Percentiles rank a stretch among this genome's conserved stretches.
phyloP scores from a whole-genome alignment of 2,797 vertebrate genomes.

The Tapera naevia region DNA sequence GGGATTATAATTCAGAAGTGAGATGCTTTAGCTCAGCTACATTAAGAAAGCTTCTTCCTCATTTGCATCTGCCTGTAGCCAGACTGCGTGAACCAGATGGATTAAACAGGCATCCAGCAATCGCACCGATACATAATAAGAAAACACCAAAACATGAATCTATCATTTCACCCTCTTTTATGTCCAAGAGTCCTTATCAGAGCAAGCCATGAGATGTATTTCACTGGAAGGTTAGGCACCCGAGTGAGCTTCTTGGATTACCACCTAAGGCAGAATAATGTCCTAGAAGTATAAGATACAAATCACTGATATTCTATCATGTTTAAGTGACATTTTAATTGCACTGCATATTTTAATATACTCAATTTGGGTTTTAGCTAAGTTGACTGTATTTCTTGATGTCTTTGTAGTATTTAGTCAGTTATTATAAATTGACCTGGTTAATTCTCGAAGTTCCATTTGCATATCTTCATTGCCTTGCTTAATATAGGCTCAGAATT shows the following conservation, averaged over 20 bases:
- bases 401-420: conserved; percentile 25
- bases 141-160: not conserved
- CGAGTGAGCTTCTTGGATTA: not conserved
- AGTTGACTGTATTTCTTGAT: conserved; percentile 23
- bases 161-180: not conserved
- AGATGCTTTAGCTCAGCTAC: not conserved
- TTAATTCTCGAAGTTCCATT: conserved; percentile 48
- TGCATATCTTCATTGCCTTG: conserved; percentile 46
- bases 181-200: not conserved
- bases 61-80: not conserved
- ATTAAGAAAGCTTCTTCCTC: not conserved
- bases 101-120: not conserved
- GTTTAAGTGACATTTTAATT: conserved; percentile 59
- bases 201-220: not conserved
- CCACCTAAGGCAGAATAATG: not conserved
- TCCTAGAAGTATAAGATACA: not conserved
- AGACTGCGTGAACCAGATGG: not conserved
- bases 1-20: not conserved
- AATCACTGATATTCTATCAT: conserved; percentile 28
- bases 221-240: not conserved
- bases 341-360: conserved; percentile 57
- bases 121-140: not conserved
- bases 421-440: conserved; percentile 56
- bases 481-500: conserved; percentile 21
- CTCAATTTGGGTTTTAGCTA: not conserved